These are phyloP conservation scores for Chiroxiphia lanceolata DNA, from an alignment of 2,797 vertebrate species.

Conservation along the genomic window DNA sequence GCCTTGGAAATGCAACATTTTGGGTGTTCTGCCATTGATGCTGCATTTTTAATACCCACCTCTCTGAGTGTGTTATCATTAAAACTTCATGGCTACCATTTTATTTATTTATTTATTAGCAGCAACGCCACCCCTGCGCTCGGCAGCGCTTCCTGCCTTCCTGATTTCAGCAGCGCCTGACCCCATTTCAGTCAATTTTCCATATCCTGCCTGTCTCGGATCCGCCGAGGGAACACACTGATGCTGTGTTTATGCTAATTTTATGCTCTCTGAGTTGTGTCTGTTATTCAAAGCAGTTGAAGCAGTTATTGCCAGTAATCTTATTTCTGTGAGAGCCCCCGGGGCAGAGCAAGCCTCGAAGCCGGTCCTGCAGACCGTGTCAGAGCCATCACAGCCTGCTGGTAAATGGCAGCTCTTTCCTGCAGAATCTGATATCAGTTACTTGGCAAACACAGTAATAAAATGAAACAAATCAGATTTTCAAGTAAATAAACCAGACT, in stretches of 20 bases:
- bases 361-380: conserved; percentile 84
- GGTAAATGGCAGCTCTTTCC: conserved; percentile 85
- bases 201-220: conserved; percentile 80
- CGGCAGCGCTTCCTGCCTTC: conserved; percentile 66
- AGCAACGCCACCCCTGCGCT: conserved; percentile 51
- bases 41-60: conserved; percentile 58
- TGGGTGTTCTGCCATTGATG: neutral
- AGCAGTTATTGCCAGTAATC: conserved; percentile 92
- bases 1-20: conserved; percentile 39
- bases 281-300: conserved; percentile 90
- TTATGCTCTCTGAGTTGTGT: conserved; percentile 89
- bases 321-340: conserved; percentile 87
- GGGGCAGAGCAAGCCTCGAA: conserved; percentile 82
- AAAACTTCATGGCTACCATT: conserved; percentile 57
- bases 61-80: conserved; percentile 55
- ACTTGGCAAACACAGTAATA: conserved; percentile 87
- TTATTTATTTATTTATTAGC: conserved; percentile 28
- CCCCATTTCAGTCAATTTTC: conserved; percentile 84
- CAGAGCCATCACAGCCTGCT: conserved; percentile 82
- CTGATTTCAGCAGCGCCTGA: conserved; percentile 77
- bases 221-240: conserved; percentile 77
- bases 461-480: conserved; percentile 91
- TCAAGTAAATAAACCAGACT: conserved; percentile 89
- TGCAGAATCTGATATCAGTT: conserved; percentile 86
- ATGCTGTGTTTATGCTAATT: conserved; percentile 87